Percentiles rank a stretch among this genome's conserved stretches.
Conservation (phyloP, 1,140 invertebrate species). For the Brachionus koreanus region DNA sequence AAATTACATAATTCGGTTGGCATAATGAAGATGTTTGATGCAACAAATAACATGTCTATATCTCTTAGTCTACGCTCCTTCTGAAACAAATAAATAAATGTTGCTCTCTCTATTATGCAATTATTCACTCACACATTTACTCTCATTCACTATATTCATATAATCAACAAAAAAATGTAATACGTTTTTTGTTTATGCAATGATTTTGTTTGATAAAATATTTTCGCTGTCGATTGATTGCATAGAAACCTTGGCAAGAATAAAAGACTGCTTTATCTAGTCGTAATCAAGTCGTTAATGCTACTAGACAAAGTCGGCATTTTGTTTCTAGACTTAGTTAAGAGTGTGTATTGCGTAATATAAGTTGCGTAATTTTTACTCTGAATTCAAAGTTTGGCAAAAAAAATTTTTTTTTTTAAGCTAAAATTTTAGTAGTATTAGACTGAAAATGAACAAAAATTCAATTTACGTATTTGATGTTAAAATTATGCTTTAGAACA, state of each 20-base stretch:
- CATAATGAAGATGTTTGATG: not conserved
- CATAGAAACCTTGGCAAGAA: not conserved
- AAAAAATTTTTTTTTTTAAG: not conserved
- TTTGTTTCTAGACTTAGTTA: not conserved
- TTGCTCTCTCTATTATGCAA: not conserved
- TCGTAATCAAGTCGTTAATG: not conserved
- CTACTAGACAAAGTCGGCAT: not conserved
- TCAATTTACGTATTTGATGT: constrained; percentile 9
- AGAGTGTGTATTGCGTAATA: constrained; percentile 3
- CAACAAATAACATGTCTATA: not conserved
- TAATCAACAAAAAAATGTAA: not conserved
- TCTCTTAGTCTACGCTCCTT: not conserved
- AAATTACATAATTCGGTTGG: not conserved
- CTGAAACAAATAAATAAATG: not conserved
- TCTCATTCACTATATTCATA: not conserved
- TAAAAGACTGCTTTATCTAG: not conserved
- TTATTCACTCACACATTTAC: not conserved
- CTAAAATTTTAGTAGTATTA: constrained; percentile 8
- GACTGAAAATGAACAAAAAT: not conserved
- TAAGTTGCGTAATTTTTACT: not conserved
- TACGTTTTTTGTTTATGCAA: not conserved
- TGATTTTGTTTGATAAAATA: not conserved
- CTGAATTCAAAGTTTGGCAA: not conserved
- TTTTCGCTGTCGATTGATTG: not conserved
- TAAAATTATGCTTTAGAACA: constrained; percentile 30